Base-by-base conservation (phyloP, 2,113 vertebrate species). In the Apodemus sylvaticus region DNA sequence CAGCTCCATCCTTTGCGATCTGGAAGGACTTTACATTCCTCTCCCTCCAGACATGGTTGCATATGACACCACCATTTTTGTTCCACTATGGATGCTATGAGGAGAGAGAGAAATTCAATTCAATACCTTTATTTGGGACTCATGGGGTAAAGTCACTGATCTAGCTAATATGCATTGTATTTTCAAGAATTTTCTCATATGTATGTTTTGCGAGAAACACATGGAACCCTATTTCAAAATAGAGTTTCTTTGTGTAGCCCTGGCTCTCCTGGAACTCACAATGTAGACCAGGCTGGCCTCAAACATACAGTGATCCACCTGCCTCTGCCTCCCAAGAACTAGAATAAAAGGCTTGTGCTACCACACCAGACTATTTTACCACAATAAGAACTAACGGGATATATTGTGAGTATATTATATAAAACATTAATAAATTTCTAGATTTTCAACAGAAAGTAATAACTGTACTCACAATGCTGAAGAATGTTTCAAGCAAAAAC, bases 21-120 rank as follows among this genome's bases (percentile, higher is more conserved):
- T 45, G 99, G 99, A 96, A 99, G 99, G 88, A 99, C 99, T 98
- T 99, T 99, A 98, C 99, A 99, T 98, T 99, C 99, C 95, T 99
- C 99, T 95, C 99, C 99, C 93, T 99, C 99, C 97, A 99, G 99
- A 98, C 99, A 99, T 42, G 99, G 99, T 74, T 99, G 99, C 99
- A 99, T 99, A 95, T 99, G 99, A 98, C 99, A 99, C 99, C 99
- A 99, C 99, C 99, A 99, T 98, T 99, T 99, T 98, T 99, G 99
- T 98, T 99, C 99, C 98, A 99, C 99, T 98, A 99, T 99, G n/a
- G 99, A 99, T 96, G 99, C 99, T 99, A 82, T 8, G 79, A 92
- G 29, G 79, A 91, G 20, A 98, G 39, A 97, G 82, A 95, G 98
- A 78, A 87, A 51, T 42, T 34, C 48, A 73, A 68, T 42, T 90